Conservation (phyloP, 2,888 invertebrate genomes). For the Morpho helenor region DNA sequence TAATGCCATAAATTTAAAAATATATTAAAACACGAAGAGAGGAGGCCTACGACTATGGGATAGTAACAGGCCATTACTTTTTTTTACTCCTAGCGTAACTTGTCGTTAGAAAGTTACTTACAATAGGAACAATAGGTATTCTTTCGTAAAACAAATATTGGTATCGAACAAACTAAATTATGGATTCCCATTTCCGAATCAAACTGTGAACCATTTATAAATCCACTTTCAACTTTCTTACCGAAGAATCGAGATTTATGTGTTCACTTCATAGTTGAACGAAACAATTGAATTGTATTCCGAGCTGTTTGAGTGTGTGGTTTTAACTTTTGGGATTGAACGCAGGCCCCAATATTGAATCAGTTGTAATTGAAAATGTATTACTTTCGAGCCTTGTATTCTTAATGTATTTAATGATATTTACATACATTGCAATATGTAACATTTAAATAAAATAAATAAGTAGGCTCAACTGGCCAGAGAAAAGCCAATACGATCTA, state of each 20-base stretch:
- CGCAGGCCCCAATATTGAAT: no score
- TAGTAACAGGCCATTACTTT: no score
- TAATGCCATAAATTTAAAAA: no score
- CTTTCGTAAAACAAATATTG: slow-evolving; percentile 13
- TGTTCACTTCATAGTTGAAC: slow-evolving; percentile 34
- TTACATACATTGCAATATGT: no score
- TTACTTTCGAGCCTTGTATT: not conserved
- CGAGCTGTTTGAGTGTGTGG: slow-evolving; percentile 10
- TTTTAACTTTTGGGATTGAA: slow-evolving; percentile 8
- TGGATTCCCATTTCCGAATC: slow-evolving; percentile 24
- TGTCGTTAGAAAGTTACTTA: no score
- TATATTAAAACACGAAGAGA: no score
- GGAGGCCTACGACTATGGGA: no score
- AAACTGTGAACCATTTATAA: slow-evolving; percentile 35
- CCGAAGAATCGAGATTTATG: slow-evolving; percentile 36
- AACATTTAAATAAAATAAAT: no score
- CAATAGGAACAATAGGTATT: not conserved
- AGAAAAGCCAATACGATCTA: no score
- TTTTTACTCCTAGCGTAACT: no score
- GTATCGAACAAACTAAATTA: slow-evolving; percentile 19
- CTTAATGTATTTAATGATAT: no score
- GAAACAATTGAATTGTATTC: slow-evolving; percentile 30
- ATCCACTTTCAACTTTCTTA: slow-evolving; percentile 45
- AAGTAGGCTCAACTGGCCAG: no score
- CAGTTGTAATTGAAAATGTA: not conserved